These are phyloP conservation scores for Diaprepes abbreviatus DNA, from an alignment of 2,888 invertebrate species.

Conservation along the genomic window DNA sequence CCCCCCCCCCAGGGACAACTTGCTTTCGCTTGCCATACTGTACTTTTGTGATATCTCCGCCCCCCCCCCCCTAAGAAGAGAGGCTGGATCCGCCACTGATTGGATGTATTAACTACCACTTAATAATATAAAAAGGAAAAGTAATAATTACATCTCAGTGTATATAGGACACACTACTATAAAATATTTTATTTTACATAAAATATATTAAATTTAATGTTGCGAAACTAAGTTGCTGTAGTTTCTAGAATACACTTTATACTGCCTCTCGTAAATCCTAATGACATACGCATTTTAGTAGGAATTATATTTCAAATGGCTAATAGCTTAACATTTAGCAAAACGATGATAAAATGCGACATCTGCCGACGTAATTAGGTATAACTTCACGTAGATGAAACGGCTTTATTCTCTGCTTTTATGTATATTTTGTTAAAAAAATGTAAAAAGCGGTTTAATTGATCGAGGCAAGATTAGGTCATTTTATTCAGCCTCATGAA, in stretches of 20 bases:
- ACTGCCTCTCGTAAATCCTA: conserved; percentile 14
- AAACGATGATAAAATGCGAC: conserved; percentile 37
- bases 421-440: background rate
- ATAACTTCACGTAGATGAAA: conserved; percentile 8
- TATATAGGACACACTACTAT: background rate
- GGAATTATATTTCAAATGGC: conserved; percentile 18
- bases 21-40: too few species aligned
- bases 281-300: conserved; percentile 22
- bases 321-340: conserved; percentile 27
- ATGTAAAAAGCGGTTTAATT: background rate
- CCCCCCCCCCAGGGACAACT: too few species aligned
- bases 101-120: too few species aligned
- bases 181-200: background rate
- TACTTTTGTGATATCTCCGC: too few species aligned
- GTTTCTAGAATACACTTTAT: conserved; percentile 8
- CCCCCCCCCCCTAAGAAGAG: too few species aligned
- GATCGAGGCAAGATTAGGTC: too few species aligned
- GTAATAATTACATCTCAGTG: too few species aligned
- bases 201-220: conserved; percentile 7
- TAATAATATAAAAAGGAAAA: too few species aligned
- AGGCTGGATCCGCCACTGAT: too few species aligned
- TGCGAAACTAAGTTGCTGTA: background rate
- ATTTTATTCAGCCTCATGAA: too few species aligned
- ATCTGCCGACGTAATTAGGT: conserved; percentile 34
- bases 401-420: background rate